Evolutionary conservation across 2,888 invertebrate species (phyloP), one percentile per base, ranked within the genome.

Genomic region (Aproaerema taeniolella): DNA sequence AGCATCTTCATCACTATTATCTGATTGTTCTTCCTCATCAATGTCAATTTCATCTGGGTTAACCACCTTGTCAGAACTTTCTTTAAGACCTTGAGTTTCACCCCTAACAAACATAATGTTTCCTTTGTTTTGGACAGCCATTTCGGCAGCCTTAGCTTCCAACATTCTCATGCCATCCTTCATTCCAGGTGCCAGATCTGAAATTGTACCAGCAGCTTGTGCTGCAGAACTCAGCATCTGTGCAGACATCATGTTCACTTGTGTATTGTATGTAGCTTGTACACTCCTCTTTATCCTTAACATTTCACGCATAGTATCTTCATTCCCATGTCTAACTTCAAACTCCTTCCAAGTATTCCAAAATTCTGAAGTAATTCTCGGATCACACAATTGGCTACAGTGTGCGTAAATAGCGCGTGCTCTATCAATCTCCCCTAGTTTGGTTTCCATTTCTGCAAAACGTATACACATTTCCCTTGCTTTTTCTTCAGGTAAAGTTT

Each of bases 291-390:
- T 98, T 49, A 99, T 98, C 60, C 99, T 89, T 55, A 99, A 86
- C 98, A 99, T 98, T 87, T 99, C 99, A 31, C 98, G 89, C 91
- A 99, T 97, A 0, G 99, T 99, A 67, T 99, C 99, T 76, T 99
- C 99, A 81, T 99, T 99, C 10, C 99, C 99, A 79, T 99, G 99
- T 33, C 96, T 91, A 11, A 99, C 96, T 87, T 99, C 99, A 86
- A 99, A 99, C 63, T 99, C 98, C 73, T 98, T 98, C 99, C 99
- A 99, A 1, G 95, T 95, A 67, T 96, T 95, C 99, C 99, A 99
- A 77, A 99, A 99, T 41, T 95, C 93, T 0, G 91, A 91, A 2
- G 97, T 96, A 6, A 98, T 97, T 68, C 99, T 91, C 1, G 99
- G 99, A 88, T 99, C 99, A 78, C 98, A 99, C 78, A 99, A 96